These are phyloP conservation scores for Calliopum simillimum DNA, from an alignment of 2,888 invertebrate genomes.

Conservation along the genomic window DNA sequence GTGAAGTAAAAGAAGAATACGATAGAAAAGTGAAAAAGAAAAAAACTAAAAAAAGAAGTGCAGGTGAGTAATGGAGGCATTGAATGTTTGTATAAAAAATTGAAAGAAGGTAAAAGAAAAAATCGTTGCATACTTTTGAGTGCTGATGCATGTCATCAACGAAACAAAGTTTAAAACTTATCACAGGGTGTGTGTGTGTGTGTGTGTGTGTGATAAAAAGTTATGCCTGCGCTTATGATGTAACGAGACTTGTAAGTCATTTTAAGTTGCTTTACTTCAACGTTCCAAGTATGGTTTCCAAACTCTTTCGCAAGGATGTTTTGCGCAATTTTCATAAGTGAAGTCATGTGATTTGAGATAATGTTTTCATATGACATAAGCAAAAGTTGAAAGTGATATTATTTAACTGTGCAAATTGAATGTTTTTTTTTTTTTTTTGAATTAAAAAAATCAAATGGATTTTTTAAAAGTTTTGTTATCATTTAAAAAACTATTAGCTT, in stretches of 20 bases:
- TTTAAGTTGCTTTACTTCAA: not conserved
- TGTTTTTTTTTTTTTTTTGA: too few relatives aligned
- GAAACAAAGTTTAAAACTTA: conserved; percentile 30
- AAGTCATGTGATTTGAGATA: too few relatives aligned
- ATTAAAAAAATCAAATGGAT: too few relatives aligned
- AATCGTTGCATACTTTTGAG: conserved; percentile 32
- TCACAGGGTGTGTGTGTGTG: not conserved
- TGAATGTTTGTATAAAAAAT: conserved; percentile 8
- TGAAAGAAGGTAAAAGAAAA: not conserved
- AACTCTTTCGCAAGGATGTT: too few relatives aligned
- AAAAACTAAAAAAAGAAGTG: not conserved
- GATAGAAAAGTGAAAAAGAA: conserved; percentile 6
- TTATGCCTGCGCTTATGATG: conserved; percentile 22
- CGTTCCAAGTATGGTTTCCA: too few relatives aligned
- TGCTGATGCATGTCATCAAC: conserved; percentile 36
- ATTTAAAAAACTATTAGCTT: too few relatives aligned
- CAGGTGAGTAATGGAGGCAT: conserved; percentile 8
- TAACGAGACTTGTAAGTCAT: conserved; percentile 29
- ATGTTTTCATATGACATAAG: too few relatives aligned
- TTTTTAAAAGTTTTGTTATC: too few relatives aligned
- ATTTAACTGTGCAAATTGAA: too few relatives aligned
- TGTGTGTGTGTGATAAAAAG: conserved; percentile 7
- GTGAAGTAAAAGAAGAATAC: not conserved
- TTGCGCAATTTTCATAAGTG: too few relatives aligned
- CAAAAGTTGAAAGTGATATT: too few relatives aligned